Conservation (phyloP, 2,888 invertebrate species). For the Phaonia tiefii region DNA sequence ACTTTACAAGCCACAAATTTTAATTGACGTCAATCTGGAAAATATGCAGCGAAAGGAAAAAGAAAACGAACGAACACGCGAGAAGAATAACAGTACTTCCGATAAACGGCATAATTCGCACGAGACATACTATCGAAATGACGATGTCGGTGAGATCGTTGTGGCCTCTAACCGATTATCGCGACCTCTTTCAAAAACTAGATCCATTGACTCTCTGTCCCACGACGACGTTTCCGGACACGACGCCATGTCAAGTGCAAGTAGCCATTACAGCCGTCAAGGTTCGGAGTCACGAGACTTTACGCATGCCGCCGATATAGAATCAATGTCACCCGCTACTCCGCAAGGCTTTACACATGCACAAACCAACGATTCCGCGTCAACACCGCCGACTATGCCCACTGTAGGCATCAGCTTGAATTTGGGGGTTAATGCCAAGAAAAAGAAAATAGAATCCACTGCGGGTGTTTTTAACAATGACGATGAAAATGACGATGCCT, state of each 20-base stretch:
- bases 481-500: conserved; percentile 85
- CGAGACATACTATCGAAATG: conserved; percentile 68
- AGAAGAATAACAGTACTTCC: conserved; percentile 79
- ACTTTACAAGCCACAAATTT: conserved; percentile 90
- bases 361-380: conserved; percentile 72
- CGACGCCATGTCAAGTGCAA: conserved; percentile 85
- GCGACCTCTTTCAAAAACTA: conserved; percentile 56
- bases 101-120: conserved; percentile 71
- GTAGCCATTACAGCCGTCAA: conserved; percentile 73
- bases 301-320: conserved; percentile 76
- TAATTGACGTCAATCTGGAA: conserved; percentile 87
- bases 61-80: conserved; percentile 82
- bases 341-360: conserved; percentile 69
- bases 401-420: conserved; percentile 80
- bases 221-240: conserved; percentile 85
- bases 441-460: conserved; percentile 89
- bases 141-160: conserved; percentile 81
- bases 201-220: conserved; percentile 74
- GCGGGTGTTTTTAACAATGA: conserved; percentile 91
- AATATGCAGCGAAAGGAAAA: conserved; percentile 84
- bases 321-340: conserved; percentile 80
- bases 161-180: conserved; percentile 77
- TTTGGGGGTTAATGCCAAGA: conserved; percentile 80
- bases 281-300: conserved; percentile 78
- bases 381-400: conserved; percentile 77